Evolutionary conservation across 1,140 invertebrate species (phyloP).

Genomic region (Protaetia brevitarsis): DNA sequence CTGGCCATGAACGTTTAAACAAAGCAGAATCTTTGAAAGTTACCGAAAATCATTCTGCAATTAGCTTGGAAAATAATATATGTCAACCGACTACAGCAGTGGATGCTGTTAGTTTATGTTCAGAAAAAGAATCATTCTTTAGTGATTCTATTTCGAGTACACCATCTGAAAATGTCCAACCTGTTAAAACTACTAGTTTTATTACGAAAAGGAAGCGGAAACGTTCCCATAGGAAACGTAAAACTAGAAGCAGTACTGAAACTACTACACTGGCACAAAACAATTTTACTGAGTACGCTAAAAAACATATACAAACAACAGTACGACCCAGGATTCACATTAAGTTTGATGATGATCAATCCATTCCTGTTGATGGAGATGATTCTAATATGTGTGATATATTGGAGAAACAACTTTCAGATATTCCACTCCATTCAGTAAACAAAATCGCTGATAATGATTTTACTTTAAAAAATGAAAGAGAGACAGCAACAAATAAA

Average conservation of each 20-base stretch:
- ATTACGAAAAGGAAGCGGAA: neutral
- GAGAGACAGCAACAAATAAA: too few relatives aligned
- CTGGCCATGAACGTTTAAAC: too few relatives aligned
- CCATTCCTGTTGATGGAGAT: too few relatives aligned
- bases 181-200: neutral
- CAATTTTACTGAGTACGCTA: neutral
- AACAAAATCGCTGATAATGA: too few relatives aligned
- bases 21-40: too few relatives aligned
- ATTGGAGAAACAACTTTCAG: too few relatives aligned
- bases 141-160: neutral
- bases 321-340: neutral
- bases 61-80: neutral
- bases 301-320: neutral
- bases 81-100: neutral
- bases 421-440: too few relatives aligned
- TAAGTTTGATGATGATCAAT: constrained; percentile 3
- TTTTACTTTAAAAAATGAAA: neutral
- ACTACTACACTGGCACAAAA: neutral
- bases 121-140: neutral
- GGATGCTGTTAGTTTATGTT: neutral
- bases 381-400: too few relatives aligned
- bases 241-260: neutral
- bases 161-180: neutral
- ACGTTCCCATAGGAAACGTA: neutral
- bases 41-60: too few relatives aligned